Base-by-base conservation (phyloP, 2,888 invertebrate genomes). In the Apodemia zela region DNA sequence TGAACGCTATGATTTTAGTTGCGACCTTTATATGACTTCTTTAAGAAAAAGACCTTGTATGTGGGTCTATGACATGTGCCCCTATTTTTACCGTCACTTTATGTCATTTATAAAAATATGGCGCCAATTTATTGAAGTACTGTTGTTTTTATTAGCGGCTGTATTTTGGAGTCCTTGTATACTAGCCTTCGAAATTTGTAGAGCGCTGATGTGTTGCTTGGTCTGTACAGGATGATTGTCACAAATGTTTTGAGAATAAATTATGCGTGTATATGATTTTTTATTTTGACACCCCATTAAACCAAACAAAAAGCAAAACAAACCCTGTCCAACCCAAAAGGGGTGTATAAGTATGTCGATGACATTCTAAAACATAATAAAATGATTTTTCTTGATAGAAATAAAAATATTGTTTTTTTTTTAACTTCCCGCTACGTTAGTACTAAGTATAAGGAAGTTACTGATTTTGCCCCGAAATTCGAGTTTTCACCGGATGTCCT, bases 141-240 rank as follows among this genome's bases (percentile, higher is more conserved):
- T 77, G n/a, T 62, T 85, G 17, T 82, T 81, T 59, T 58, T 83
- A 54, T 65, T 81, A 47, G 84, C 84, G 3, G 74, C 79, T 1
- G 62, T 71, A 17, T 79, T 83, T 38, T 84, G 85, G 85, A 82
- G 81, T 67, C 84, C 85, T 11, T 83, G 81, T 67, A 79, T 85
- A 61, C 66, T 83, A 8, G 67, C 67, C 60, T 74, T 78, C 69
- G 84, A 84, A 68, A 7, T 76, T 18, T 78, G 75, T 62, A 78
- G 72, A 63, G 74, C 72, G 7, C 62, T 75, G 38, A 63, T 78
- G 71, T 82, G 80, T 73, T 82, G 80, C 69, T 67, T 73, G 65
- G 69, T 79, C 66, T 82, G 81, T 74, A 76, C 76, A 59, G 74
- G 70, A 33, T 73, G 61, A 75, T 21, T 59, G 38, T 42, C 5